Conservation (phyloP, 2,888 invertebrate genomes). For the Epirrhoe alternata region DNA sequence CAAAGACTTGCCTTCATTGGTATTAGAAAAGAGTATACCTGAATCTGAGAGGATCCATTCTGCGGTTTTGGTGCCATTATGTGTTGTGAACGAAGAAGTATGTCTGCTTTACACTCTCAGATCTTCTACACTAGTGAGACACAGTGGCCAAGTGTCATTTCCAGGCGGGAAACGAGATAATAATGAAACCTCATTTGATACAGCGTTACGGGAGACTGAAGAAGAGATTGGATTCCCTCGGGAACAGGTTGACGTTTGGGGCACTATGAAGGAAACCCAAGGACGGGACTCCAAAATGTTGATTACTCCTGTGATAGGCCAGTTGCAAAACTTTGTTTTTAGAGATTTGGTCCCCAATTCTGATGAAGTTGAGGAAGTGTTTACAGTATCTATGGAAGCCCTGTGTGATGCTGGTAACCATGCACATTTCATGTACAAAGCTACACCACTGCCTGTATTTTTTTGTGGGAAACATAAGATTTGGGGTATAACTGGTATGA, state of each 20-base stretch:
- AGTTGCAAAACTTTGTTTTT: constrained; percentile 77
- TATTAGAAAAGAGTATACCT: constrained; percentile 35
- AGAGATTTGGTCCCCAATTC: constrained; percentile 85
- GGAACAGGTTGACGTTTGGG: constrained; percentile 88
- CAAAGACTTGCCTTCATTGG: constrained; percentile 82
- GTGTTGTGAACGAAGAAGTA: constrained; percentile 87
- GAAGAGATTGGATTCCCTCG: constrained; percentile 92
- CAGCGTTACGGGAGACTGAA: constrained; percentile 94
- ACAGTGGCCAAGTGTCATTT: constrained; percentile 94
- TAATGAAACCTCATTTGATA: constrained; percentile 86
- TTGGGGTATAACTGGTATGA: constrained; percentile 92
- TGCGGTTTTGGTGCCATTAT: constrained; percentile 94
- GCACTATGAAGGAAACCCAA: constrained; percentile 66
- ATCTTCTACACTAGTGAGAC: constrained; percentile 89
- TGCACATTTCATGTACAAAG: constrained; percentile 87
- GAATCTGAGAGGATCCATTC: constrained; percentile 80
- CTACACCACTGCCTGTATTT: constrained; percentile 79
- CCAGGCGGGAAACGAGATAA: constrained; percentile 92
- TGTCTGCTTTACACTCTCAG: constrained; percentile 93
- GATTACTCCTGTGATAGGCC: constrained; percentile 90
- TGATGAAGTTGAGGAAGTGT: constrained; percentile 92
- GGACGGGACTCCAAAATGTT: constrained; percentile 75
- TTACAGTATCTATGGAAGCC: constrained; percentile 87
- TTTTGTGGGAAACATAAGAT: constrained; percentile 85
- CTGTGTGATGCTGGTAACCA: constrained; percentile 86